phyloP scores from a whole-genome alignment of 2,113 vertebrate species.

The Tapirus terrestris region DNA sequence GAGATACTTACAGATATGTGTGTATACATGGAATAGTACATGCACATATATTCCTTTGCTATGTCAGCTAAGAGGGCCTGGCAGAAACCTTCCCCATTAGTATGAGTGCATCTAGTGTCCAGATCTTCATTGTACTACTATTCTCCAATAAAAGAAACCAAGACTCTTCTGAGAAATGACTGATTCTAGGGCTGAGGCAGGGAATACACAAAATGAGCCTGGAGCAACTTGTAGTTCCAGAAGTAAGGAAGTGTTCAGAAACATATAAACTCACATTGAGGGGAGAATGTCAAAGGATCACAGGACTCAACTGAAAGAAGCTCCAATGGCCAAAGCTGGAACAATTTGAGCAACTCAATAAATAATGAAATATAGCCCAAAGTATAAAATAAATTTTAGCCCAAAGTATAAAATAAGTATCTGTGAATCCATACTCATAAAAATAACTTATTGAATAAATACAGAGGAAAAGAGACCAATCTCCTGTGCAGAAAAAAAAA shows the following conservation, averaged over 20 bases:
- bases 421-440: background rate
- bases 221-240: background rate
- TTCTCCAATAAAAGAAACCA: background rate
- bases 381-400: no score
- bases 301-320: background rate
- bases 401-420: background rate
- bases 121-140: background rate
- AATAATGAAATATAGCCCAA: background rate
- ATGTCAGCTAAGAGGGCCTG: background rate
- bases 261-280: background rate
- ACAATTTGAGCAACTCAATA: background rate
- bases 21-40: background rate
- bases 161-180: background rate
- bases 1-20: background rate
- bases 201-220: background rate
- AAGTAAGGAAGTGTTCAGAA: background rate
- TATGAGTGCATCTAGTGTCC: background rate
- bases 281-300: background rate
- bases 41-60: background rate
- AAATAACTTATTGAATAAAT: background rate
- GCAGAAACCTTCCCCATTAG: background rate
- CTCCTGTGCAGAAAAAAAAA: background rate
- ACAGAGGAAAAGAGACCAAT: background rate
- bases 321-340: background rate
- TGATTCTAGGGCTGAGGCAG: background rate